Evolutionary conservation across 2,888 invertebrate species (phyloP), one percentile per base, ranked within the genome.

Genomic region (Sinhomidia bicolor): DNA sequence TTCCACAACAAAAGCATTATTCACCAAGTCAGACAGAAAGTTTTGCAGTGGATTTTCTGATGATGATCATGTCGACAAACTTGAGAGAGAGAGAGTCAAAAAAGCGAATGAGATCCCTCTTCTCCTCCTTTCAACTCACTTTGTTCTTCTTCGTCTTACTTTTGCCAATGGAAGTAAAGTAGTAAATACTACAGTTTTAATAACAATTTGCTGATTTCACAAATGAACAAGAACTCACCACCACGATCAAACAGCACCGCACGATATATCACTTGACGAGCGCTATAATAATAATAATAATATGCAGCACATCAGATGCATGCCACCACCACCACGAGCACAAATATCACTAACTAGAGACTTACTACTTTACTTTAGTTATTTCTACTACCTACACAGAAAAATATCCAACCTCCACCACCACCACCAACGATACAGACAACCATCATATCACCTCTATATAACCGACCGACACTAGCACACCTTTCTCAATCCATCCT

Each of bases 1-100:
- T 88, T 83, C 88, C 88, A 88, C 88, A 88, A 88, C 88, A 88
- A 62, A 85, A 85, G 82, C 60, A 78, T 79, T 71, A 71, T 79
- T 87, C 80, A 80, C 87, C 76, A 79, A 84, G 65, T 83, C 84
- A 88, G 84, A 88, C 88, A 83, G 88, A 88, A 88, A 88, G 88
- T 88, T 88, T 85, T 65, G 17, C 41, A 47, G 82, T 47, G 57
- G 60, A 60, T 17, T 57, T 26, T 20, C 60, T 76, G 26, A 23
- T 6, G 76, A 51, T 76, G 76, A 76, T 54, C 62, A 78, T 54
- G 85, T 80, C 86, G 86, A 86, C 80, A 74, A 86, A 80, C 85
- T n/a, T 79, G 84, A 54, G 20, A 60, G 54, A 71, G 20, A n/a
- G 71, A 71, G 71, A 47, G 44, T 3, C 36, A 36, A 7, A 36